phyloP scores from a whole-genome alignment of 2,797 vertebrate genomes.

The Oreonectes daqikongensis region DNA sequence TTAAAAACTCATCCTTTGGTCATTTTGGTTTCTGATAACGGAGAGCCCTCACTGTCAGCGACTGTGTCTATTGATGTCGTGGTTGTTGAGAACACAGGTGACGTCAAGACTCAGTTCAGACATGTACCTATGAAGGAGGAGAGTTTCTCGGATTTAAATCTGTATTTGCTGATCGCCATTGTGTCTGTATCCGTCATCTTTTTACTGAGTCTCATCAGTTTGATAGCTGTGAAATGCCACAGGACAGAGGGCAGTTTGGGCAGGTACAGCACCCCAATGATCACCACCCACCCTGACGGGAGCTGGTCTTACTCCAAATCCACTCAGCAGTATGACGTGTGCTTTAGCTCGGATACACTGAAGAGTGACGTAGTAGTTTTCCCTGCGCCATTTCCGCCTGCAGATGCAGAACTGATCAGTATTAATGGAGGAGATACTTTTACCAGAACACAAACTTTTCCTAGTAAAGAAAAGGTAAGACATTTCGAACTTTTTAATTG shows the following conservation, averaged over 20 bases:
- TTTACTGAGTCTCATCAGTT: constrained; percentile 57
- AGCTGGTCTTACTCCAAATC: constrained; percentile 62
- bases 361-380: constrained; percentile 59
- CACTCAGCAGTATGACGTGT: constrained; percentile 60
- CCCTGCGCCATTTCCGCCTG: constrained; percentile 53
- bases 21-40: constrained; percentile 80
- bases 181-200: constrained; percentile 58
- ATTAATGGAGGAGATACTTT: constrained; percentile 66
- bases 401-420: constrained; percentile 61
- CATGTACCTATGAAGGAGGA: constrained; percentile 48
- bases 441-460: constrained; percentile 56
- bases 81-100: constrained; percentile 70
- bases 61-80: constrained; percentile 78
- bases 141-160: constrained; percentile 56
- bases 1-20: constrained; percentile 68
- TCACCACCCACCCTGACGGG: constrained; percentile 60
- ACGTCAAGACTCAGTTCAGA: constrained; percentile 47
- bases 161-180: constrained; percentile 62
- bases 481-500: not conserved
- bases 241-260: constrained; percentile 51
- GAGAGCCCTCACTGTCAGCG: constrained; percentile 78
- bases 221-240: constrained; percentile 58
- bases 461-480: constrained; percentile 62
- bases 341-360: constrained; percentile 58
- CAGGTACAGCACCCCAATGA: constrained; percentile 58